Percentiles rank a stretch among this genome's conserved stretches.
phyloP scores from a whole-genome alignment of 1,140 invertebrate genomes.

The Brevipalpus yothersi region DNA sequence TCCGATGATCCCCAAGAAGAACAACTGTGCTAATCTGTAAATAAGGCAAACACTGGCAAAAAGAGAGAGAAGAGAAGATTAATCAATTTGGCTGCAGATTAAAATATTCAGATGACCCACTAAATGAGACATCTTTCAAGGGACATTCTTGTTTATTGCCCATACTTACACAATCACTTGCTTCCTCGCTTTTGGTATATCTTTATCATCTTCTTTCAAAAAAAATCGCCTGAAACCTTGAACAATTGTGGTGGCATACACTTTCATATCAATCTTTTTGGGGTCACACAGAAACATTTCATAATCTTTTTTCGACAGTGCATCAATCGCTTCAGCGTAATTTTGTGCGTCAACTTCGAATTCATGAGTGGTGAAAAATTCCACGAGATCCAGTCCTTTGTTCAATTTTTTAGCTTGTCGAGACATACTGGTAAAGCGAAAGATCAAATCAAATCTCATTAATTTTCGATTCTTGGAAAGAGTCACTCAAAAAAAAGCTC shows the following conservation, averaged over 20 bases:
- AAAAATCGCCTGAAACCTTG: constrained; percentile 2
- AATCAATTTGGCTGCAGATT: neutral
- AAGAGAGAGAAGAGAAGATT: neutral
- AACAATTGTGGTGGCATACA: constrained; percentile 25
- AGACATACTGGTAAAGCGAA: neutral
- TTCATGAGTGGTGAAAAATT: neutral
- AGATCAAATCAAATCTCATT: no score
- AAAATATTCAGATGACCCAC: neutral
- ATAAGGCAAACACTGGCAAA: neutral
- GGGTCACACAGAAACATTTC: constrained; percentile 39
- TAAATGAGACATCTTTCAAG: neutral
- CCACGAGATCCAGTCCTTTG: neutral
- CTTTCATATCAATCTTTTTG: constrained; percentile 33
- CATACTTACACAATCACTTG: neutral
- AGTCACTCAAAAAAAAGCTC: no score
- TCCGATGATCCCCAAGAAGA: neutral
- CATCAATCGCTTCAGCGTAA: neutral
- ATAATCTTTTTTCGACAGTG: neutral
- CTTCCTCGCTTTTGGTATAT: neutral
- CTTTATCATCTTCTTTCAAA: constrained; percentile 8
- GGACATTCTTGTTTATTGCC: neutral
- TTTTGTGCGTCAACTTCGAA: neutral
- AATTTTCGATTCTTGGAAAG: no score
- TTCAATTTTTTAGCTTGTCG: neutral
- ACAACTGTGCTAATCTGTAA: neutral